These are phyloP conservation scores for Rutilus rutilus DNA, from an alignment of 2,113 vertebrate species.

Conservation along the genomic window DNA sequence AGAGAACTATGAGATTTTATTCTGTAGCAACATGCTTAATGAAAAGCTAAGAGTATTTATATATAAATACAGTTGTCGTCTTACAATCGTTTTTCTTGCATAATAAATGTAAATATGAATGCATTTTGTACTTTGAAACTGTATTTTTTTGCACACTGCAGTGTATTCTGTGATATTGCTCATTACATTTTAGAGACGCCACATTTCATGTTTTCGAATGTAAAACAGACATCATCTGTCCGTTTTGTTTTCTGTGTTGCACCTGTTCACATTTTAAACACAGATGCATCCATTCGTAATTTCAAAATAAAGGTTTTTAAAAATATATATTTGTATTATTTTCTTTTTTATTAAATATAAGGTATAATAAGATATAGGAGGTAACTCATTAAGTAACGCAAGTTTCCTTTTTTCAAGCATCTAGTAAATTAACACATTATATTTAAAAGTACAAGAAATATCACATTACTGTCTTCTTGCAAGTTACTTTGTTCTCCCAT, in stretches of 20 bases:
- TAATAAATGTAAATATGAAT: constrained; percentile 71
- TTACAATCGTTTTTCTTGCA: background rate
- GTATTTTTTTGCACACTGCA: constrained; percentile 57
- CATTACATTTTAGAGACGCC: constrained; percentile 24
- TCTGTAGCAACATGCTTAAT: background rate
- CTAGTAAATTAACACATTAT: too few relatives aligned
- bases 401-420: too few relatives aligned
- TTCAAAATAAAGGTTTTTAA: constrained; percentile 73
- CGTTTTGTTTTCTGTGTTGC: constrained; percentile 23
- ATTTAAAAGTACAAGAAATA: too few relatives aligned
- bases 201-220: constrained; percentile 22
- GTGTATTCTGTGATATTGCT: constrained; percentile 37
- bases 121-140: constrained; percentile 60
- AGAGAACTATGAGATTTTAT: background rate
- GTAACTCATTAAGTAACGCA: too few relatives aligned
- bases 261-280: constrained; percentile 46
- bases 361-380: background rate
- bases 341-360: background rate
- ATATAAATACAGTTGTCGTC: constrained; percentile 19
- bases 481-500: too few relatives aligned
- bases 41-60: constrained; percentile 56
- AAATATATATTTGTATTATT: constrained; percentile 46
- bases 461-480: too few relatives aligned
- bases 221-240: background rate
- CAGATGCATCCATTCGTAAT: constrained; percentile 65